phyloP scores from a whole-genome alignment of 2,888 invertebrate genomes.

The Poecilobothrus nobilitatus region DNA sequence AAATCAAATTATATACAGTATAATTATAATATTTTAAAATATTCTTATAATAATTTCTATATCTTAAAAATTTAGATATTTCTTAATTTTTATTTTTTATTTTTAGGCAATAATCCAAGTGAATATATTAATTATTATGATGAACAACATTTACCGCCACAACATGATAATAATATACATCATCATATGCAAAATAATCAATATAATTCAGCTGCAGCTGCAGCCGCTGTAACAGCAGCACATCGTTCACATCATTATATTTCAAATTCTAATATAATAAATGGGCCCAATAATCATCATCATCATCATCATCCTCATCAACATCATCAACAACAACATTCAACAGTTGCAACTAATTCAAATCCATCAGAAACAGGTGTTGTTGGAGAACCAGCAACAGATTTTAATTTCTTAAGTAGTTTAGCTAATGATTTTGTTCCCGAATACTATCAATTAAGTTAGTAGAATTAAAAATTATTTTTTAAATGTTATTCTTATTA shows the following conservation, averaged over 20 bases:
- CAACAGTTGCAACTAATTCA: conserved; percentile 49
- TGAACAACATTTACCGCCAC: neutral
- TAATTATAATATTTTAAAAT: no score
- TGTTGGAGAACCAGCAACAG: conserved; percentile 65
- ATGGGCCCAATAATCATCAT: conserved; percentile 48
- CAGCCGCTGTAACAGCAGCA: conserved; percentile 47
- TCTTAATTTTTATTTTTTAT: neutral
- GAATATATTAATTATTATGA: conserved; percentile 1
- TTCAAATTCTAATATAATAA: conserved; percentile 49
- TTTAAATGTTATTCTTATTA: neutral
- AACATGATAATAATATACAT: neutral
- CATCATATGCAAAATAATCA: neutral
- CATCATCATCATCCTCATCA: conserved; percentile 30
- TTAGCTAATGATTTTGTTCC: conserved; percentile 87
- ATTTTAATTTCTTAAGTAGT: conserved; percentile 88
- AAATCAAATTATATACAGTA: no score
- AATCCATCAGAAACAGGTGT: conserved; percentile 18
- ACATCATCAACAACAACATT: conserved; percentile 28
- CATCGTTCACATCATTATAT: conserved; percentile 53
- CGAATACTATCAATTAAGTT: conserved; percentile 65
- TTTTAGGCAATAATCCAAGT: neutral
- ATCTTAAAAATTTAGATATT: no score
- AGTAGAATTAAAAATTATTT: conserved; percentile 33
- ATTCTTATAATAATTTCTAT: no score
- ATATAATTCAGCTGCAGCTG: conserved; percentile 18